Base-by-base conservation (phyloP, 1,140 invertebrate genomes). In the Eurosta solidaginis region DNA sequence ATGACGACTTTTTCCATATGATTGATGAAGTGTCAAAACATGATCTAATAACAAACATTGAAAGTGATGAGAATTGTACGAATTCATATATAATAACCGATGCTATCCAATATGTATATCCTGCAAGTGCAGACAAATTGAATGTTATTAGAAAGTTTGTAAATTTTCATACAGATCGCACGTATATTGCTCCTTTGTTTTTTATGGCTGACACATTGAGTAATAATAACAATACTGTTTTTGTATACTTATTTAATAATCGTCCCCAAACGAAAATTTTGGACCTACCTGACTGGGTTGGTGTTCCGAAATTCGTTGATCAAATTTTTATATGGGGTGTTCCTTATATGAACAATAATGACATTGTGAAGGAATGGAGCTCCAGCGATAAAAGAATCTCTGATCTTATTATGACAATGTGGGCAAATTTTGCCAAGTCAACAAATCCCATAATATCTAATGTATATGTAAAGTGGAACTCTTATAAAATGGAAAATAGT, bases 281-380 rank as follows among this genome's bases (percentile, higher is more conserved):
- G 5, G 90, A 92, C 45, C 89, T 94, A 25, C 92, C 94, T 1
- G 89, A 91, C 20, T 95, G 93, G 93, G 90, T 93, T 0, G 91
- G 91, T 45, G 93, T 94, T 0, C 93, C 94, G 1, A 94, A 95
- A 82, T 92, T 94, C 84, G 94, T 92, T 80, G 94, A 96, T 82
- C 88, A 94, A 52, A 92, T 94, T 3, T 94, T 94, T 80, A 90
- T 94, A 1, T 94, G 94, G 91, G 94, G 94, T 3, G 88, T 95
- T 78, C 93, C 94, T 0, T 91, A 93, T 84, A 91, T 92, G 87
- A 89, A 90, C 27, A 86, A 89, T 73, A 86, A 86, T 2, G 86
- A 87, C 81, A 89, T 87, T 81, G 83, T 89, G 36, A 88, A 90
- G 0, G 91, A 92, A 80, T 96, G 94, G 94, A 92, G 93, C 80